These are phyloP conservation scores for Microctonus brassicae DNA, from an alignment of 2,888 invertebrate genomes.

Conservation along the genomic window DNA sequence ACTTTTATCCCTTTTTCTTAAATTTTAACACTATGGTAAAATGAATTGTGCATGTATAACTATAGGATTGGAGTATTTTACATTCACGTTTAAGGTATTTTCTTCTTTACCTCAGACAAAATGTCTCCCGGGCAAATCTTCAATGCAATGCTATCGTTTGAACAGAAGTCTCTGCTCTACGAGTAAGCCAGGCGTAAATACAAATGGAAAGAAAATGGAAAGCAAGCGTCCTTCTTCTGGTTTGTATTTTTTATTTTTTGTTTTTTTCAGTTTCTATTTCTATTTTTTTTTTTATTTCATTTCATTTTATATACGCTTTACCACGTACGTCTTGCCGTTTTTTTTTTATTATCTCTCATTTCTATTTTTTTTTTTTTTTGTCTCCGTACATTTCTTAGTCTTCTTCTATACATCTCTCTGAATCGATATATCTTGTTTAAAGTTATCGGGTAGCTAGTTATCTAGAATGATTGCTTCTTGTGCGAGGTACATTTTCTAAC, in stretches of 20 bases:
- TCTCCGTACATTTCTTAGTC: slow-evolving; percentile 1
- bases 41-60: neutral
- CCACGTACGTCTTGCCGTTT: neutral
- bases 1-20: neutral
- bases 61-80: neutral
- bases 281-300: slow-evolving; percentile 21
- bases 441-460: slow-evolving; percentile 59
- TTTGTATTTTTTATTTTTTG: slow-evolving; percentile 28
- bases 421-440: slow-evolving; percentile 57
- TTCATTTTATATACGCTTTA: slow-evolving; percentile 7
- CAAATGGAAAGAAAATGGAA: slow-evolving; percentile 59
- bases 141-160: slow-evolving; percentile 12
- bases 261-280: slow-evolving; percentile 29
- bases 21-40: neutral
- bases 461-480: slow-evolving; percentile 55
- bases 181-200: slow-evolving; percentile 50
- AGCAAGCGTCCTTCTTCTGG: slow-evolving; percentile 42
- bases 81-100: neutral
- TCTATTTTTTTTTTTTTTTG: slow-evolving; percentile 17
- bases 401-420: slow-evolving; percentile 13
- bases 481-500: slow-evolving; percentile 38
- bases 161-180: slow-evolving; percentile 4
- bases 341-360: neutral
- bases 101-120: slow-evolving; percentile 7
- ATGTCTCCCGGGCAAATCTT: slow-evolving; percentile 8